Conservation (phyloP, 2,888 invertebrate genomes). For the Cantharis rustica region DNA sequence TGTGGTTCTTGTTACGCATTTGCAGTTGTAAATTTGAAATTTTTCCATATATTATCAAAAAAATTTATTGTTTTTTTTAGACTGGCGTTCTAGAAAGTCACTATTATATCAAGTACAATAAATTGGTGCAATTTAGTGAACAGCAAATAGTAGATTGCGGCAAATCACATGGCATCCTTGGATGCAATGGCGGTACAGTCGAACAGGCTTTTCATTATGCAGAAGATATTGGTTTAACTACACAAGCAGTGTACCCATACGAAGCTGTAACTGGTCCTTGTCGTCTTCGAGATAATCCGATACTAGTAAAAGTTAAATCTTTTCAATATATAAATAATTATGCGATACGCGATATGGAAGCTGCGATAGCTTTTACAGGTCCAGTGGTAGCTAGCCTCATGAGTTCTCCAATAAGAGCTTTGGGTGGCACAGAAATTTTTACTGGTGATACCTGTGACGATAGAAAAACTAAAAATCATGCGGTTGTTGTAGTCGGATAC, state of each 20-base stretch:
- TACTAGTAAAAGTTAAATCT: slow-evolving; percentile 78
- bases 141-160: slow-evolving; percentile 69
- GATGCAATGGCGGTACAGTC: slow-evolving; percentile 85
- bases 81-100: too few species aligned
- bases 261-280: slow-evolving; percentile 76
- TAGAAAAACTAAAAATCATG: slow-evolving; percentile 60
- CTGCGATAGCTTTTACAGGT: slow-evolving; percentile 82
- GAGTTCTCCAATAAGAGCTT: too few species aligned
- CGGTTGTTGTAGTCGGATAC: slow-evolving; percentile 83
- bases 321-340: slow-evolving; percentile 72
- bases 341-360: slow-evolving; percentile 73
- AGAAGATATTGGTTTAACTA: slow-evolving; percentile 86
- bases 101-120: too few species aligned
- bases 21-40: slow-evolving; percentile 69
- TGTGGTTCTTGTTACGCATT: slow-evolving; percentile 96
- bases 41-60: background rate
- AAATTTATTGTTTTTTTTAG: background rate
- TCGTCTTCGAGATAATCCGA: slow-evolving; percentile 67
- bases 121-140: too few species aligned
- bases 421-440: background rate
- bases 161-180: slow-evolving; percentile 61
- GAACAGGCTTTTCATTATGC: slow-evolving; percentile 86
- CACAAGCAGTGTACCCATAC: slow-evolving; percentile 75
- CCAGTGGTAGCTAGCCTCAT: slow-evolving; percentile 70
- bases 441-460: background rate